phyloP scores from a whole-genome alignment of 2,888 invertebrate species.

The Epinotia nisella region DNA sequence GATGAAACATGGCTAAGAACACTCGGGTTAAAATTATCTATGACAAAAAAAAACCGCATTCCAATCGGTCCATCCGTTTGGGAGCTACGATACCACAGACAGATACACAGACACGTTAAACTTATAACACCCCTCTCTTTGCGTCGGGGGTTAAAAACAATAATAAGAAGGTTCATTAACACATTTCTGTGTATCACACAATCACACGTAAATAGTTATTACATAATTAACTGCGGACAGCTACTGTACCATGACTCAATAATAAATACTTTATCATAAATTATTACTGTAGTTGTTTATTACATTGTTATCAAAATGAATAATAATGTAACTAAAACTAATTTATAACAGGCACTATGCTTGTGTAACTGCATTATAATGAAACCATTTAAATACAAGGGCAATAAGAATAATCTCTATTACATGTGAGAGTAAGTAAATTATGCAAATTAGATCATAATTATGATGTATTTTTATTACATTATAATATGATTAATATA shows the following conservation, averaged over 20 bases:
- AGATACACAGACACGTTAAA: no score
- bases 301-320: slow-evolving; percentile 11
- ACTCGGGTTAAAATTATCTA: no score
- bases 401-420: slow-evolving; percentile 14
- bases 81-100: no score
- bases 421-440: neutral
- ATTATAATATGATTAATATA: neutral
- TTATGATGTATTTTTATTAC: slow-evolving; percentile 12
- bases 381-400: neutral
- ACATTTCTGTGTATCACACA: neutral
- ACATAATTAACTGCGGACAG: slow-evolving; percentile 19
- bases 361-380: slow-evolving; percentile 23
- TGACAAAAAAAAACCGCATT: no score
- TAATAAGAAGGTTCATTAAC: neutral
- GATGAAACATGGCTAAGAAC: no score
- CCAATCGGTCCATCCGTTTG: no score
- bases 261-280: slow-evolving; percentile 19
- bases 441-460: slow-evolving; percentile 4
- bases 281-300: slow-evolving; percentile 18
- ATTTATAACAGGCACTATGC: slow-evolving; percentile 5
- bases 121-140: no score
- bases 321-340: slow-evolving; percentile 18
- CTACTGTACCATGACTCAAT: slow-evolving; percentile 8
- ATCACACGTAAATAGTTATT: slow-evolving; percentile 2
- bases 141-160: no score